Conservation (phyloP, 2,797 vertebrate genomes). For the Simalia tracyae region DNA sequence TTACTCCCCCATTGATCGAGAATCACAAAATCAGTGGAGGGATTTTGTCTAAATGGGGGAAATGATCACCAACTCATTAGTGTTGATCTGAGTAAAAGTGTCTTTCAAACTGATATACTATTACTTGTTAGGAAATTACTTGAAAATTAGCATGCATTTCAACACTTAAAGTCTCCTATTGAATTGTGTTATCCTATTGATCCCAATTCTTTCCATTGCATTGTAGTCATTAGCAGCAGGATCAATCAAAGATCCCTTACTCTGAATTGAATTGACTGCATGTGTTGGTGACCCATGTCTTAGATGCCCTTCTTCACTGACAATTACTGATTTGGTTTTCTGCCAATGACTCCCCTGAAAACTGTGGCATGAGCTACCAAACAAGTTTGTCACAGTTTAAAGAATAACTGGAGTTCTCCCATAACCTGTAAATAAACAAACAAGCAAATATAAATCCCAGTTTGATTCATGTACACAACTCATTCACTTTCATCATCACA, state of each 20-base stretch:
- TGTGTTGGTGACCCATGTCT: not conserved
- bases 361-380: not conserved
- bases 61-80: not conserved
- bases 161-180: rapidly evolving
- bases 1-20: not conserved
- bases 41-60: not conserved
- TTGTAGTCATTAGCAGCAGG: not conserved
- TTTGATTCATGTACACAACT: not conserved
- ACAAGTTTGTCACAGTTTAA: not conserved
- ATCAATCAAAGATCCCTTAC: not conserved
- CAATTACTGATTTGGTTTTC: not conserved
- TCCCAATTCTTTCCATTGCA: not conserved
- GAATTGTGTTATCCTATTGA: not conserved
- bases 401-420: not conserved
- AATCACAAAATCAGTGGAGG: rapidly evolving
- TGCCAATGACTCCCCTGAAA: not conserved
- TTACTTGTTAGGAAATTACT: not conserved
- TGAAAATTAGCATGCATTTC: not conserved
- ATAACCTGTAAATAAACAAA: not conserved
- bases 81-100: not conserved
- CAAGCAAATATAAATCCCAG: not conserved
- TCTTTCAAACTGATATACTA: rapidly evolving
- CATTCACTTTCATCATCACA: not conserved
- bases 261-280: not conserved
- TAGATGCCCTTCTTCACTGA: not conserved